phyloP scores from a whole-genome alignment of 1,140 invertebrate species.

The Drosophila lacertosa region DNA sequence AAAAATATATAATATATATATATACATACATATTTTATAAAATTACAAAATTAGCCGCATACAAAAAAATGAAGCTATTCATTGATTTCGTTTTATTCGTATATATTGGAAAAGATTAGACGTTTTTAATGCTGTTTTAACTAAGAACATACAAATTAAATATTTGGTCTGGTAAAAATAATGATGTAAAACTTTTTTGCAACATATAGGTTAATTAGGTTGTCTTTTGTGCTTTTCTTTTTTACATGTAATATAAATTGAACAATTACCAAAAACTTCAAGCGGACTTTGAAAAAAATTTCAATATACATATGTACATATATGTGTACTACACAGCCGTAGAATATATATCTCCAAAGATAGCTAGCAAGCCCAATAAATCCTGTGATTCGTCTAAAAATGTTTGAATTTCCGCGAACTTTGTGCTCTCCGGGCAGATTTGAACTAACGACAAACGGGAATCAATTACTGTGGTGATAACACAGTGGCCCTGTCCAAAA shows the following conservation, averaged over 20 bases:
- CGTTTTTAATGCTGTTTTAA: too few species aligned
- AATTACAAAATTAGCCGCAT: conserved; percentile 62
- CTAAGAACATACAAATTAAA: too few species aligned
- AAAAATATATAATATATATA: conserved; percentile 66
- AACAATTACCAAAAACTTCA: too few species aligned
- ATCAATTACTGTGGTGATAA: background rate
- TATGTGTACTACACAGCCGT: background rate
- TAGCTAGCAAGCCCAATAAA: conserved; percentile 20
- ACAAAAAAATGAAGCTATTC: background rate
- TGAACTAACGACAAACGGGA: background rate
- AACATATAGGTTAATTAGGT: too few species aligned
- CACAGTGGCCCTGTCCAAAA: background rate
- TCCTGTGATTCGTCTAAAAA: conserved; percentile 27
- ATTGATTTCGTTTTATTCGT: background rate
- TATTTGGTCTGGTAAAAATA: too few species aligned
- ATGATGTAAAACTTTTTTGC: too few species aligned
- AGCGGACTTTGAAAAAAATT: too few species aligned
- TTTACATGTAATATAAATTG: too few species aligned
- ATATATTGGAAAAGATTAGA: too few species aligned
- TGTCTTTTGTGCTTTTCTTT: too few species aligned
- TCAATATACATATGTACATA: background rate
- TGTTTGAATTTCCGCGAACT: conserved; percentile 10
- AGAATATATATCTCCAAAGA: background rate
- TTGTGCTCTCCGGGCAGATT: conserved; percentile 8
- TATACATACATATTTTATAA: conserved; percentile 56